Base-by-base conservation (phyloP, 1,140 invertebrate genomes). In the Semibalanus balanoides region DNA sequence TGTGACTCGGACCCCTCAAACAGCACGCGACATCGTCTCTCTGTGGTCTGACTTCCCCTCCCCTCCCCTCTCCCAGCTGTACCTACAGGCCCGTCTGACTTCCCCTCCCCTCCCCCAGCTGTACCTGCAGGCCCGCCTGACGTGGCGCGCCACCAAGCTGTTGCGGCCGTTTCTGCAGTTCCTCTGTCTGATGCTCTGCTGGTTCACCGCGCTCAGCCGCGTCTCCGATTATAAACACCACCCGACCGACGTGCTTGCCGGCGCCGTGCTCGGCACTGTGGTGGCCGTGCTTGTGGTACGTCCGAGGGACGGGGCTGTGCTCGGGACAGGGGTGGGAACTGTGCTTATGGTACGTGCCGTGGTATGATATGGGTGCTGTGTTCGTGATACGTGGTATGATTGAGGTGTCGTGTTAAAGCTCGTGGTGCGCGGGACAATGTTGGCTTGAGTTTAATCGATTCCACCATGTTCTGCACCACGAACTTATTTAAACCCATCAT, bases 211-310 rank as follows among this genome's bases (percentile, higher is more conserved):
- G 27, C 78, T 84, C 29, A 85, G 86, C 0, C 81, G 87, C n/a
- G 84, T 88, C 31, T 83, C 84, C 71, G 88, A 89, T 82, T 87
- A 88, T 80, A 88, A 88, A 79, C 88, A 89, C 81, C 88, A 89
- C 79, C 87, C 86, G 85, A 87, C 84, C 77, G 88, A 89, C 82
- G 89, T 90, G 14, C 79, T 89, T 25, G 83, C 83, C 74, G 88
- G 88, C 30, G 82, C 82, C 25, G 30, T 87, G n/a, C 81, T 87
- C 69, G 88, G 88, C n/a, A 79, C 81, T 25, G 74, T 83, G 14
- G 82, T 88, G 25, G 85, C 85, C 73, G 75, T 85, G 28, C 79
- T 87, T 11, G 80, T 83, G 73, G 84, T 84, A 81, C 79, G 79
- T 76, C 14, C 51, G 7, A 17, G 5, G 5, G 35, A 17, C 51